phyloP scores from a whole-genome alignment of 2,797 vertebrate species.

The Poeciliopsis infans region DNA sequence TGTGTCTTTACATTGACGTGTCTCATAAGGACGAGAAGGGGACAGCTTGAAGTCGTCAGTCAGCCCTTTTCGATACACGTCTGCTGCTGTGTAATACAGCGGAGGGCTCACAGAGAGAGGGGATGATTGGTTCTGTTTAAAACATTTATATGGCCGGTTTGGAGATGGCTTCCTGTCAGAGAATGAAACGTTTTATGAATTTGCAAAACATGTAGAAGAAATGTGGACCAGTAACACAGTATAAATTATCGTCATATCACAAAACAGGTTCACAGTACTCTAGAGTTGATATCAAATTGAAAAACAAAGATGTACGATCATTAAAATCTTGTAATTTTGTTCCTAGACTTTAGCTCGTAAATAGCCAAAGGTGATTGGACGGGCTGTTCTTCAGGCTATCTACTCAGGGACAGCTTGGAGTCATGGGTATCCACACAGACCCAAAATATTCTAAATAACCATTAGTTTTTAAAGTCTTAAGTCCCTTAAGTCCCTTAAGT shows the following conservation, averaged over 20 bases:
- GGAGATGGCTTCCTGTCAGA: background rate
- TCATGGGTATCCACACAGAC: background rate
- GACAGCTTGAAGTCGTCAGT: conserved; percentile 75
- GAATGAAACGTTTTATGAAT: background rate
- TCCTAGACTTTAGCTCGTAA: background rate
- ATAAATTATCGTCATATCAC: background rate
- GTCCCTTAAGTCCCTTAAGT: background rate
- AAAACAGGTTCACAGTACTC: background rate
- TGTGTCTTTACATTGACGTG: conserved; percentile 79
- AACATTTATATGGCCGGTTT: background rate
- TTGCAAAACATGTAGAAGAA: background rate
- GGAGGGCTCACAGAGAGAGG: conserved; percentile 46
- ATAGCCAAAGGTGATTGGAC: background rate
- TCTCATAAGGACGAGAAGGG: conserved; percentile 73
- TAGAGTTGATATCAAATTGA: background rate
- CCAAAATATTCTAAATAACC: background rate
- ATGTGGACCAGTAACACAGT: background rate
- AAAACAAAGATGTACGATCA: background rate
- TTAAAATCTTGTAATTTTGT: background rate
- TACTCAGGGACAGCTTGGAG: background rate
- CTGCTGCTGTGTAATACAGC: conserved; percentile 54
- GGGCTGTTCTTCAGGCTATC: background rate
- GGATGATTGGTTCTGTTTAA: conserved; percentile 38
- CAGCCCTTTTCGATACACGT: conserved; percentile 59
- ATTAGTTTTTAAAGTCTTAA: background rate